Evolutionary conservation across 2,113 vertebrate genomes (phyloP), one percentile per base, ranked within the genome.

Genomic region (Promerops cafer): DNA sequence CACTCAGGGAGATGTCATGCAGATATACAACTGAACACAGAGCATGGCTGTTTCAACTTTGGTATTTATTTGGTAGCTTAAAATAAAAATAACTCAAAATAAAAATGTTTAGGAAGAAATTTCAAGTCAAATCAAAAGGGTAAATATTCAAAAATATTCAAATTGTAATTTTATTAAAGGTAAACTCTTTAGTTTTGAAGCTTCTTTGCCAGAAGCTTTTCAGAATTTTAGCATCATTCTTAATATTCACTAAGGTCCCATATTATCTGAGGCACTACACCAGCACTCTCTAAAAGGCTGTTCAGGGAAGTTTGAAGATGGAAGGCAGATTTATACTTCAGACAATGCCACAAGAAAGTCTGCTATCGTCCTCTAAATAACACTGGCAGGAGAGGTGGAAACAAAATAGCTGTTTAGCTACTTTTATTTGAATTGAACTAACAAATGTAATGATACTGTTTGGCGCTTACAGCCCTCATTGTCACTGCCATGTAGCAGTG

Each of bases 1-100:
- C 1, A 1, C 5, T 1, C 16, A 82, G 13, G 7, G 24, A 56
- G 4, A 27, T 39, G 20, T 54, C 7, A 3, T 2, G 1, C 22
- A 47, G 30, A 56, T n/a, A 57, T 18, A 31, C 2, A 71, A 10
- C 6, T n/a, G n/a, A 53, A 53, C 13, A 61, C 8, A 82, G 8
- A 71, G 2, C 14, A 79, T 6, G 16, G 9, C 6, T 90, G 2
- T 18, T 85, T 70, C 30, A 79, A 28, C 11, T 61, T 44, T 27
- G 7, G 1, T 61, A 63, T 44, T 69, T 61, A 16, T 6, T 70
- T 60, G 57, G 31, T 60, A 61, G 20, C 11, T 82, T 78, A 63
- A 63, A 14, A n/a, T n/a, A n/a, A n/a, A n/a, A n/a, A n/a, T n/a
- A n/a, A 54, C 33, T 82, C 21, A 75, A 68, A 95, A 68, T 10